Base-by-base conservation (phyloP, 2,113 vertebrate species). In the Eptesicus fuscus region DNA sequence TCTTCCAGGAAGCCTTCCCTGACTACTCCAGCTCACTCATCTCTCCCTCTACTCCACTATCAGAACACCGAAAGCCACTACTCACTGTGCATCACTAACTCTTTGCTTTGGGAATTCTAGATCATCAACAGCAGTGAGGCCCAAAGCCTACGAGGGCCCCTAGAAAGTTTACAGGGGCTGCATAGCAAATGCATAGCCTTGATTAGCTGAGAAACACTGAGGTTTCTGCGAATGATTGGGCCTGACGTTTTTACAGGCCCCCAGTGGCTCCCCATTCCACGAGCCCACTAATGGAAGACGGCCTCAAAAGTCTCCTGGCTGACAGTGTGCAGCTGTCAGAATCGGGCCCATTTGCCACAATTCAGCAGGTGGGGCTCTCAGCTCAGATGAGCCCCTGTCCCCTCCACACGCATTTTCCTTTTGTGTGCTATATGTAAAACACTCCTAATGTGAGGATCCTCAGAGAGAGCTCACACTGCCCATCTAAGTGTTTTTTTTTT, bases 391-490 rank as follows among this genome's bases (percentile, higher is more conserved):
- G 95, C 93, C 84, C 82, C 3, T 18, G 69, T 85, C 84, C 93
- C 93, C 42, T 94, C 77, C 23, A 78, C 96, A 98, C 35, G 84
- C 85, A 85, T 96, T 65, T 96, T 98, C 97, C 97, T 96, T 98
- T 97, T 97, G 97, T 98, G 95, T 97, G 88, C 59, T 95, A 42
- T 97, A 93, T 96, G 95, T 95, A 96, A 97, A 98, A 97, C 98
- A 95, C 91, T 97, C 96, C 97, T 92, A 95, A 82, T 93, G 88
- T 93, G 96, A 98, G 97, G 96, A 92, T 97, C 96, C 97, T 97
- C 97, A 83, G 96, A 92, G 95, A 96, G 96, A 96, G 96, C 97
- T 98, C 97, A 96, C 95, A 98, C 93, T 97, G 96, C 96, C 97
- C 88, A 70, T 97, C 93, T 96, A 98, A 98, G 96, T 98, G 96